These are phyloP conservation scores for Zygogramma bicolorata DNA, from an alignment of 2,888 invertebrate species.

Conservation along the genomic window DNA sequence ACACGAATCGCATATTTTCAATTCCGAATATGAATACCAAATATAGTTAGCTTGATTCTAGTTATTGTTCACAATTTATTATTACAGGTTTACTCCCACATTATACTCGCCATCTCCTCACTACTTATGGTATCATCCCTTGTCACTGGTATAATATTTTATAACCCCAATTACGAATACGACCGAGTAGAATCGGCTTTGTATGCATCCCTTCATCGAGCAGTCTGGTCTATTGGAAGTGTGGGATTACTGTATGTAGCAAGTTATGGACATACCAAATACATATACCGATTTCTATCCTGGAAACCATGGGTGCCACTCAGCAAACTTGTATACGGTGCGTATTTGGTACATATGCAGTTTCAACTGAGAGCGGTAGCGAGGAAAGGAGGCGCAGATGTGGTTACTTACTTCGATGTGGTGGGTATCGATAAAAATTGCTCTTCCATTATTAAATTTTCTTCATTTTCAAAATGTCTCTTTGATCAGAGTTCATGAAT, in stretches of 20 bases:
- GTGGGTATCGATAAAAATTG: conserved; percentile 56
- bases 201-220: conserved; percentile 72
- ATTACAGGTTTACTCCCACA: conserved; percentile 48
- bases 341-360: conserved; percentile 71
- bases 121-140: conserved; percentile 67
- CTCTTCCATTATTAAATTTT: too few species aligned
- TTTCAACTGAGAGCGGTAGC: conserved; percentile 69
- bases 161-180: conserved; percentile 68
- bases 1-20: too few species aligned
- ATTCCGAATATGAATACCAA: too few species aligned
- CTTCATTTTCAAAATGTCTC: too few species aligned
- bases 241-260: conserved; percentile 69
- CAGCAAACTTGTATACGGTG: conserved; percentile 72
- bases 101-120: conserved; percentile 62
- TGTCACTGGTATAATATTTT: conserved; percentile 68
- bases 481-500: too few species aligned
- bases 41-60: too few species aligned
- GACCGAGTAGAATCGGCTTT: conserved; percentile 69
- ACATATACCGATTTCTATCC: conserved; percentile 66
- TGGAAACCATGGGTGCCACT: conserved; percentile 73
- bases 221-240: conserved; percentile 70
- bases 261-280: conserved; percentile 67
- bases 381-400: conserved; percentile 67
- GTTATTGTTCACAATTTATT: too few species aligned
- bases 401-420: conserved; percentile 61